Evolutionary conservation across 2,888 invertebrate genomes (phyloP), one percentile per base, ranked within the genome.

Genomic region (Ischnus inquisitorius): DNA sequence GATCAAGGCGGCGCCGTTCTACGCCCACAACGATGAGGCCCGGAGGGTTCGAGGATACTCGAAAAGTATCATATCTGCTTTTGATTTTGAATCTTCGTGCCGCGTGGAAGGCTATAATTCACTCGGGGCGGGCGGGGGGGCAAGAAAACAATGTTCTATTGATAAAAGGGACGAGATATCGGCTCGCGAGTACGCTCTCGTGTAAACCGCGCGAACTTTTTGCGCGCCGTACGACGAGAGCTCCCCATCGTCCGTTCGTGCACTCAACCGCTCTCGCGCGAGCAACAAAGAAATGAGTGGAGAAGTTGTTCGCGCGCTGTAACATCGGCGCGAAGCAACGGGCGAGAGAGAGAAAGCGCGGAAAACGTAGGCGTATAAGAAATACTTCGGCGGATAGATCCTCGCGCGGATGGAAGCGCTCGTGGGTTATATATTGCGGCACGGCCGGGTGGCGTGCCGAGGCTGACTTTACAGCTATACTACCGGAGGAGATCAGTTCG

Each of bases 301-400:
- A 46, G 54, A 68, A 48, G 57, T n/a, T 34, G 54, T 19, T 60
- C 28, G 19, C 19, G 43, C 46, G 57, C 16, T 28, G 72, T 43
- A 72, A 54, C 39, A 16, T 57, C 10, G 8, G 54, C 22, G 25
- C 14, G n/a, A 43, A 12, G 12, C 12, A 16, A 41, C 16, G 16
- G 10, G 67, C 54, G 57, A 10, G 41, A 77, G 43, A 77, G 57
- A 43, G 64, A 64, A 43, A 64, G 28, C 62, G 43, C 71, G 84
- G 74, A 77, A 83, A 83, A 80, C 80, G 77, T 80, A 77, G 79
- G 80, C 83, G 77, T 77, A 54, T 51, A 74, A 81, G 78, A 78
- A 78, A 84, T 81, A 74, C 67, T 67, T 77, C 43, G 76, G 76
- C 41, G 67, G 54, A 67, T 77, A 51, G 57, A 67, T 57, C 34